Evolutionary conservation across 2,797 vertebrate species (phyloP), one percentile per base, ranked within the genome.

Genomic region (Cichlasoma orientale): DNA sequence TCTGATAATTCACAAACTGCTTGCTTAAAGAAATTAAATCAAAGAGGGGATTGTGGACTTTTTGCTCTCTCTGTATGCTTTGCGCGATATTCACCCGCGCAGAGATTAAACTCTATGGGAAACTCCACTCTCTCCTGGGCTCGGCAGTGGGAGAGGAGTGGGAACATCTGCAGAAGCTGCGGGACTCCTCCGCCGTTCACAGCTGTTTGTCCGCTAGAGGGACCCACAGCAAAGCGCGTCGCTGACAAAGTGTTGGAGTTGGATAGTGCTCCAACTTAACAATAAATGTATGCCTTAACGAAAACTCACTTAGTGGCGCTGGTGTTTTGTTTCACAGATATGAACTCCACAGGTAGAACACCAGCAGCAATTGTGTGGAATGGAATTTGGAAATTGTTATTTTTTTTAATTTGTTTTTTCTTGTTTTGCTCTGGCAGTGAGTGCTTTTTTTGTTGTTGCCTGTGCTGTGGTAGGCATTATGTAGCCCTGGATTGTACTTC

Each of bases 151-250:
- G 14, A 78, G 18, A 82, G 27, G 19, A 78, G 75, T 38, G 56
- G 50, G 59, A 69, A 79, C 78, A 86, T 90, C 80, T 89, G 84
- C 79, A 82, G 57, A 54, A 85, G 85, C 74, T 66, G 61, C 41
- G 47, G 23, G 55, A 80, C n/a, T 74, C 41, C 56, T 69, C 53
- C 56, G 56, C 72, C 21, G 68, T 16, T 8, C 54, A 1, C 54
- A 18, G 66, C 16, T 78, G 58, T 82, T 76, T 78, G 88, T 86
- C 90, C 88, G 82, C 89, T 90, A 86, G 90, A 97, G 97, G 97
- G 97, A 68, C 95, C 95, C 72, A 96, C 95, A 89, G 95, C 94
- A 33, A 92, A 92, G 23, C 56, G 36, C 16, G 19, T 12, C n/a
- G 7, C 29, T 33, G 18, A 6, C 11, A 21, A 6, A 8, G 3